phyloP scores from a whole-genome alignment of 2,888 invertebrate species.

The Tortricodes alternella region DNA sequence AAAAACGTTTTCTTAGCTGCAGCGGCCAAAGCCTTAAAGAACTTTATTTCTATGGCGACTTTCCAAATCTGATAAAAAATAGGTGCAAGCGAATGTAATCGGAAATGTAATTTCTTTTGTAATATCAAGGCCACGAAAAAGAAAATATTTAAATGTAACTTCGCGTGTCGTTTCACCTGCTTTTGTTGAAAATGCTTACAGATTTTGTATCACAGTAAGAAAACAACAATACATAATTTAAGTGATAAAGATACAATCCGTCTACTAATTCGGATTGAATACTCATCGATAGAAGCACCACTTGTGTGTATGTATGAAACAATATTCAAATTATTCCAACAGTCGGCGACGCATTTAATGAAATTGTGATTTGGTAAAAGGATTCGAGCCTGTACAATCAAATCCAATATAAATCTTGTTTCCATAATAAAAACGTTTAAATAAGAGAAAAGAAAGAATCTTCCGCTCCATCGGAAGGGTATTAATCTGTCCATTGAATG shows the following conservation, averaged over 20 bases:
- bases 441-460: slow-evolving; percentile 56
- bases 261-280: no score
- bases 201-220: no score
- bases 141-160: background rate
- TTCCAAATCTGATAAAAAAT: slow-evolving; percentile 29
- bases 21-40: slow-evolving; percentile 13
- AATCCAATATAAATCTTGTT: slow-evolving; percentile 10
- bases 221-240: no score
- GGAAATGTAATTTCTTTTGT: slow-evolving; percentile 20
- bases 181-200: background rate
- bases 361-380: background rate
- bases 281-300: no score
- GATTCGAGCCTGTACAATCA: background rate
- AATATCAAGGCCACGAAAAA: slow-evolving; percentile 25
- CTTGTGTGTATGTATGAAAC: no score
- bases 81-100: slow-evolving; percentile 28
- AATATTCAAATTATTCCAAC: background rate
- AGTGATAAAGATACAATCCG: no score
- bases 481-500: slow-evolving; percentile 68
- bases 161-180: background rate
- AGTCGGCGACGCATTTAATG: background rate
- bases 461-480: slow-evolving; percentile 58
- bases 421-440: slow-evolving; percentile 34
- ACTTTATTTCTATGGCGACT: slow-evolving; percentile 20
- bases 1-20: slow-evolving; percentile 5